These are phyloP conservation scores for Mercenaria mercenaria DNA, from an alignment of 1,140 invertebrate species.

Conservation along the genomic window DNA sequence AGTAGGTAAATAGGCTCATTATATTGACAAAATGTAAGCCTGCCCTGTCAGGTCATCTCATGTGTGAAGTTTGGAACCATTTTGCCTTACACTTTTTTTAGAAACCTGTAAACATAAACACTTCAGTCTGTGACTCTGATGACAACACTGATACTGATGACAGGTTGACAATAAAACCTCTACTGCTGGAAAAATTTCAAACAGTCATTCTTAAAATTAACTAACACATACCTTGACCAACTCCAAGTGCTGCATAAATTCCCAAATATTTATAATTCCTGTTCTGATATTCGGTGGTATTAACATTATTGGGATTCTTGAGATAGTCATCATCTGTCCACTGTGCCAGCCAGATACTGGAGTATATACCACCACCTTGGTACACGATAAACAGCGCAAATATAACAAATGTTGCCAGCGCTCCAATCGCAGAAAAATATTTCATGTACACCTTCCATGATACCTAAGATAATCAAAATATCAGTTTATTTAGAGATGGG, in stretches of 20 bases:
- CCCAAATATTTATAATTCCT: conserved; percentile 80
- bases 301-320: conserved; percentile 70
- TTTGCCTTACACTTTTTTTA: no score
- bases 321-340: conserved; percentile 81
- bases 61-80: no score
- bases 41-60: no score
- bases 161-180: no score
- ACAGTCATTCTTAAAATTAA: no score
- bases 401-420: conserved; percentile 65
- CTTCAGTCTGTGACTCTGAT: no score
- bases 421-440: conserved; percentile 78
- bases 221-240: conserved; percentile 74
- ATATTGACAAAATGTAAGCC: no score
- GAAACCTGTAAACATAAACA: no score
- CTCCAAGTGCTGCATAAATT: conserved; percentile 81
- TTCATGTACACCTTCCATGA: conserved; percentile 76
- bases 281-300: conserved; percentile 76
- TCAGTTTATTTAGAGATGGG: no score
- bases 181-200: no score
- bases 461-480: conserved; percentile 74
- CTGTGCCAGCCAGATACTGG: conserved; percentile 80
- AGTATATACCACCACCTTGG: conserved; percentile 73
- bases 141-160: no score
- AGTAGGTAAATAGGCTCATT: no score
- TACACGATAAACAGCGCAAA: conserved; percentile 72